Conservation (phyloP, 2,113 vertebrate genomes). For the Abramis brama region DNA sequence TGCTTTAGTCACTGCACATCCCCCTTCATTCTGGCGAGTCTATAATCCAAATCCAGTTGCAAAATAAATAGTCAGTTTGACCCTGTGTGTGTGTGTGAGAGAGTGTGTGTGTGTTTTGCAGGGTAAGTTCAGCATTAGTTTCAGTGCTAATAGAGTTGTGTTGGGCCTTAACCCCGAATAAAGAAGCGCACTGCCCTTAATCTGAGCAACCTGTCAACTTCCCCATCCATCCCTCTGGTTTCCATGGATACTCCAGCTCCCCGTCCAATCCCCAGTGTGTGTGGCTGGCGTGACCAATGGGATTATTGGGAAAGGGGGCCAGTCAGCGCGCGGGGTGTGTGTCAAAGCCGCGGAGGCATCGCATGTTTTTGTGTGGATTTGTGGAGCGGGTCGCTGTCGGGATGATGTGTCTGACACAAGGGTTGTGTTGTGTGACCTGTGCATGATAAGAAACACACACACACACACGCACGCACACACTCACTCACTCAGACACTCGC, state of each 20-base stretch:
- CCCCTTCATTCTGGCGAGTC: conserved; percentile 11
- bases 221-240: conserved; percentile 60
- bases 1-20: not conserved
- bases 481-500: not conserved
- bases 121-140: conserved; percentile 45
- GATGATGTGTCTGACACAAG: conserved; percentile 25
- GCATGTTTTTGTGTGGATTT: conserved; percentile 53
- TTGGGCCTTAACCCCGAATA: conserved; percentile 55
- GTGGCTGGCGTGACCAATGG: conserved; percentile 57
- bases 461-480: not conserved
- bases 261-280: conserved; percentile 52
- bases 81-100: not conserved
- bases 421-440: conserved; percentile 29
- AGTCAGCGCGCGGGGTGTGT: conserved; percentile 52
- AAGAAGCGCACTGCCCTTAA: conserved; percentile 60
- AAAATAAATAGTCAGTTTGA: not conserved
- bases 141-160: conserved; percentile 56
- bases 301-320: conserved; percentile 61
- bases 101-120: conserved; percentile 21
- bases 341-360: conserved; percentile 50
- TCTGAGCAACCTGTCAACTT: conserved; percentile 63
- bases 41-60: conserved; percentile 30
- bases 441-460: not conserved
- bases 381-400: conserved; percentile 22
- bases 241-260: conserved; percentile 60